Base-by-base conservation (phyloP, 1,140 invertebrate species). In the Drosophila teissieri region DNA sequence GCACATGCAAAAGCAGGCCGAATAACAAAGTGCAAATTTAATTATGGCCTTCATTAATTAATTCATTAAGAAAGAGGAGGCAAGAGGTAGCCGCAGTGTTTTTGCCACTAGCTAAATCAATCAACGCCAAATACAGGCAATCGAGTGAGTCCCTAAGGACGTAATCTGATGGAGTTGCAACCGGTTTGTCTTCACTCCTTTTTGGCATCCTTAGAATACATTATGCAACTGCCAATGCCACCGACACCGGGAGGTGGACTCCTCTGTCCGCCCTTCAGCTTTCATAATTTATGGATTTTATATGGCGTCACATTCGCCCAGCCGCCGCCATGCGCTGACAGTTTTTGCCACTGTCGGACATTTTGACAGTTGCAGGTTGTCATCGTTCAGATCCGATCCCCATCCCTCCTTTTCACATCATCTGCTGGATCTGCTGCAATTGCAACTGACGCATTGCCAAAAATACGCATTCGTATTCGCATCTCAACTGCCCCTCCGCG, bases 221-320 rank as follows among this genome's bases (percentile, higher is more conserved):
- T 89, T 90, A 89, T 89, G 85, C 84, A 89, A 80, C 60, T 73
- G 40, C 36, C 34, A 49, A 46, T 39, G 48, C 56, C 62, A 64
- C 37, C 17, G 22, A 48, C 19, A 31, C 53, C 34, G 24, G 31
- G 36, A 27, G 34, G 34, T 40, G 45, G 24, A 48, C 37, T 19
- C 15, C 39, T 19, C 22, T 34, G 36, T 48, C 39, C 51, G 42
- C 61, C 52, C 70, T 56, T 74, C 31, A 53, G 40, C 61, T 64
- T 72, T 89, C 76, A 89, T 89, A 89, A 89, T 89, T 89, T 89
- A 89, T 89, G 89, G 84, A 90, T 90, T 89, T 84, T 89, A 90
- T 90, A 90, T 90, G 84, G 85, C 84, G 84, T 85, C 84, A 90
- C 84, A 84, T 89, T 84, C 80, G 84, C 22, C 57, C 57, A n/a